Percentiles rank a stretch among this genome's conserved stretches.
Conservation (phyloP, 1,140 invertebrate species). For the Scaptomyza montana region DNA sequence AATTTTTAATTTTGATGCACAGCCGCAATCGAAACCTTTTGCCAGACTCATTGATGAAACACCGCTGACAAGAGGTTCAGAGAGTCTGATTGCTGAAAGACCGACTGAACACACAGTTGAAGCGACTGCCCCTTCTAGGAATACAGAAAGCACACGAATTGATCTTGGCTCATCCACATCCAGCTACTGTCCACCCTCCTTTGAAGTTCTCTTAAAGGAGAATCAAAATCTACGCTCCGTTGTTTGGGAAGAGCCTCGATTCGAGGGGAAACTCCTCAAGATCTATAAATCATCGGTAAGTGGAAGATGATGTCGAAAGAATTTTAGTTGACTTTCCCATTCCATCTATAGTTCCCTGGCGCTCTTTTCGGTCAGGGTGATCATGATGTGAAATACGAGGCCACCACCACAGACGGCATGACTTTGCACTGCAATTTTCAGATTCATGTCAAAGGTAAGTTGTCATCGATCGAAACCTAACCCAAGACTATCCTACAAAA, state of each 20-base stretch:
- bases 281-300: slow-evolving; percentile 88
- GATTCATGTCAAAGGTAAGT: slow-evolving; percentile 86
- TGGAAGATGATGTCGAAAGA: neutral
- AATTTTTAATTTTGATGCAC: slow-evolving; percentile 2
- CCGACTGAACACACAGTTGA: slow-evolving; percentile 15
- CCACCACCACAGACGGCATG: slow-evolving; percentile 86
- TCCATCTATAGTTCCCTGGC: slow-evolving; percentile 85
- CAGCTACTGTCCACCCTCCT: slow-evolving; percentile 86
- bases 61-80: neutral
- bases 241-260: slow-evolving; percentile 88
- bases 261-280: slow-evolving; percentile 86
- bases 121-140: neutral
- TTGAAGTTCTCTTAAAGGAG: slow-evolving; percentile 85
- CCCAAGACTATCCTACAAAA: neutral
- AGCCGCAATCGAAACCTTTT: neutral
- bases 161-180: slow-evolving; percentile 49
- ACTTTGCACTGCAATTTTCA: slow-evolving; percentile 87
- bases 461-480: too few species aligned
- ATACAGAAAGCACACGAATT: slow-evolving; percentile 31
- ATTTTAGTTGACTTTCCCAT: neutral
- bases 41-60: neutral
- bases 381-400: slow-evolving; percentile 87
- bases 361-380: slow-evolving; percentile 85
- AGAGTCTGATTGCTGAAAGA: slow-evolving; percentile 3
- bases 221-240: slow-evolving; percentile 86